Evolutionary conservation across 2,888 invertebrate species (phyloP), one percentile per base, ranked within the genome.

Genomic region (Perizoma affinitatum): DNA sequence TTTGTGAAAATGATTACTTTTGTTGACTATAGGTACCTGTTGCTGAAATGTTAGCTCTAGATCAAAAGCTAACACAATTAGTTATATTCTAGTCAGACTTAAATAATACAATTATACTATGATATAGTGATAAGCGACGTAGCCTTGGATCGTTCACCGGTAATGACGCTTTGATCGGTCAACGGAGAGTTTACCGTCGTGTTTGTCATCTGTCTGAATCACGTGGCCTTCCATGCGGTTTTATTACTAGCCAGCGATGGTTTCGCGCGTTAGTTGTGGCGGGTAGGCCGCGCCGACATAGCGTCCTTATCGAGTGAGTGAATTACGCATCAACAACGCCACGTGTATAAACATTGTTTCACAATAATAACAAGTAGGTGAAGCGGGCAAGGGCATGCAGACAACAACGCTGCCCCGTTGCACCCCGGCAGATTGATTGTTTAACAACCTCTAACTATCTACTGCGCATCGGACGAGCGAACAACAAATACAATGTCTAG

Each of bases 341-440:
- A 90, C 91, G 91, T 91, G 90, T 89, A 86, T 86, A 87, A 89
- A 90, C 89, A 90, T 84, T 87, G 88, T 89, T 86, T 88, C 89
- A 88, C 89, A 89, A 90, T 88, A 89, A 90, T 83, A 88, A 87
- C 89, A 90, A 82, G 83, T 83, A 84, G 80, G 78, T 80, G 86
- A 82, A 82, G 82, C 79, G 78, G 76, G 76, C 87, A 86, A 87
- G 85, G 86, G 87, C 87, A 84, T 82, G 73, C 67, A 75, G 78
- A 75, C 76, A 78, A 77, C 79, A 74, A 66, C 77, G 52, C 58
- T 63, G 50, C 66, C 69, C 67, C 67, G 72, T 66, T 76, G 73
- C 75, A 78, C 71, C 70, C 72, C 67, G 72, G 70, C 68, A 66
- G 71, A 78, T 79, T 78, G 76, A 76, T 79, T 72, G 74, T 74